Conservation (phyloP, 2,888 invertebrate genomes). For the Meganola albula region DNA sequence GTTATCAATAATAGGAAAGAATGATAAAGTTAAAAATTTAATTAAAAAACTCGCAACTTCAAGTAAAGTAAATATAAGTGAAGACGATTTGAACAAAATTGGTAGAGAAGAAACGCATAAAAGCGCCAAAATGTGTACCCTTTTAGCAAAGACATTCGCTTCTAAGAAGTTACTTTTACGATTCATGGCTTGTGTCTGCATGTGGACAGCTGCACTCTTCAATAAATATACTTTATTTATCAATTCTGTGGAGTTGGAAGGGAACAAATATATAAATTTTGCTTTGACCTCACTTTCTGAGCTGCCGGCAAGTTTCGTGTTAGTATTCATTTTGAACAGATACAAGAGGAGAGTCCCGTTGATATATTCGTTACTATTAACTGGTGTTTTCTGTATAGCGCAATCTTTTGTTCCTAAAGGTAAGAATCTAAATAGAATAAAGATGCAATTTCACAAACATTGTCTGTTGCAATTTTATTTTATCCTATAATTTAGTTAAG, state of each 20-base stretch:
- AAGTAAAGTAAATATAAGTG: conserved; percentile 31
- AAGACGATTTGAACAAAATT: conserved; percentile 18
- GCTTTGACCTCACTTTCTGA: conserved; percentile 75
- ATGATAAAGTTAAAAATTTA: conserved; percentile 77
- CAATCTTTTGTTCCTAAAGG: conserved; percentile 7
- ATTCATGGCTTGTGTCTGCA: conserved; percentile 31
- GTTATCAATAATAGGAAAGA: conserved; percentile 80
- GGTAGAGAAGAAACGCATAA: conserved; percentile 3
- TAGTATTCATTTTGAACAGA: conserved; percentile 67
- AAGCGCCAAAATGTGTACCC: neutral
- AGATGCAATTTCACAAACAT: too few species aligned
- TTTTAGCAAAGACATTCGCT: conserved; percentile 24
- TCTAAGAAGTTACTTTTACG: conserved; percentile 29
- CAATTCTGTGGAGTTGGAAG: conserved; percentile 81
- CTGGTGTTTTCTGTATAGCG: conserved; percentile 7
- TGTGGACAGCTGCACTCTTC: conserved; percentile 35
- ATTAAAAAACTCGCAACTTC: conserved; percentile 73
- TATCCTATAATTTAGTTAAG: too few species aligned
- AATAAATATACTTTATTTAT: conserved; percentile 81
- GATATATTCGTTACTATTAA: conserved; percentile 35
- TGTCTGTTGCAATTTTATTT: too few species aligned
- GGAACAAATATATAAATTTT: conserved; percentile 84
- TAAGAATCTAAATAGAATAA: too few species aligned
- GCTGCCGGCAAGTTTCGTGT: conserved; percentile 74
- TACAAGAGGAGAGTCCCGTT: conserved; percentile 70